phyloP scores from a whole-genome alignment of 2,797 vertebrate species.

The Hozukius guyotensis region DNA sequence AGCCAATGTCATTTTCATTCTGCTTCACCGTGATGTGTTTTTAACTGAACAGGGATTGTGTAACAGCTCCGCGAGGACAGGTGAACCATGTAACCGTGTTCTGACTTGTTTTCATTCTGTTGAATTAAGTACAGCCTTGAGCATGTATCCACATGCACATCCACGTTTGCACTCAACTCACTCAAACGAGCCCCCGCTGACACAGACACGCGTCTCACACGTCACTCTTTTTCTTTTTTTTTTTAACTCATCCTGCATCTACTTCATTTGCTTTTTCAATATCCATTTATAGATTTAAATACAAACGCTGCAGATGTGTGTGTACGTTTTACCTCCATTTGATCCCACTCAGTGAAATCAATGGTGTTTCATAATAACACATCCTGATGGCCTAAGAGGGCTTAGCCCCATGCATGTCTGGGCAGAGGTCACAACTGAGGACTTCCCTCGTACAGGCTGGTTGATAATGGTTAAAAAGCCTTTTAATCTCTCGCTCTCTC shows the following conservation, averaged over 20 bases:
- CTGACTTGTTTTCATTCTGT: slow-evolving; percentile 69
- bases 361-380: slow-evolving; percentile 55
- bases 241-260: slow-evolving; percentile 4
- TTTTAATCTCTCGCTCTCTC: slow-evolving; percentile 6
- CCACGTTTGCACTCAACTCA: slow-evolving; percentile 2
- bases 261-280: slow-evolving; percentile 24
- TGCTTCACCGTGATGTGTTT: slow-evolving; percentile 20
- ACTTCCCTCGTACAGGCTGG: neutral
- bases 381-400: slow-evolving; percentile 11
- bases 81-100: slow-evolving; percentile 70
- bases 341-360: slow-evolving; percentile 47
- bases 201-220: slow-evolving; percentile 12
- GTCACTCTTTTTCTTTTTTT: slow-evolving; percentile 2
- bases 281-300: slow-evolving; percentile 37
- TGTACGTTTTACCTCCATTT: slow-evolving; percentile 15
- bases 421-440: slow-evolving; percentile 31
- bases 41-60: slow-evolving; percentile 54
- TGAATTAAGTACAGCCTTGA: slow-evolving; percentile 61
- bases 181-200: slow-evolving; percentile 5
- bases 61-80: slow-evolving; percentile 64
- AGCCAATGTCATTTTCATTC: neutral
- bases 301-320: slow-evolving; percentile 15
- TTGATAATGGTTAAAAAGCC: slow-evolving; percentile 31
- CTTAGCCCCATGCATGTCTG: slow-evolving; percentile 10
- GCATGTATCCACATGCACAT: slow-evolving; percentile 31